These are phyloP conservation scores for Dryocosmus kuriphilus DNA, from an alignment of 2,888 invertebrate species.

Conservation along the genomic window DNA sequence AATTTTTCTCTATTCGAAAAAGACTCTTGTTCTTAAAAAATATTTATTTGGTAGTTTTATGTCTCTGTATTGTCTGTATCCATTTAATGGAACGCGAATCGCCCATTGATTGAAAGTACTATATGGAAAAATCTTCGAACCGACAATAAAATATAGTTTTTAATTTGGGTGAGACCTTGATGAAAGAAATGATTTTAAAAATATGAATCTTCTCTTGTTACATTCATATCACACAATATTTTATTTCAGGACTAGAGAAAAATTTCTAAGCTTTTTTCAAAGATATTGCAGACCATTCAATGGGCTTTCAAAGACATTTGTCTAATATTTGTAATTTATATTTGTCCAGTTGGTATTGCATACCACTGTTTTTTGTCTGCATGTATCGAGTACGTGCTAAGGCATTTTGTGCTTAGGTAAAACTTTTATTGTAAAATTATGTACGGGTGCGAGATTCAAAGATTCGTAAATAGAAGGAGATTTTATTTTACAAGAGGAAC, in stretches of 20 bases:
- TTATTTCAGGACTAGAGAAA: neutral
- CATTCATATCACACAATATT: neutral
- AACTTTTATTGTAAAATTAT: slow-evolving; percentile 25
- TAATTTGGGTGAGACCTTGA: neutral
- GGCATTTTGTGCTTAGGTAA: slow-evolving; percentile 23
- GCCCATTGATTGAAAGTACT: slow-evolving; percentile 19
- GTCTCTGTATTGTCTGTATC: neutral
- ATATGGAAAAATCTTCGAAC: neutral
- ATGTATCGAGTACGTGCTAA: slow-evolving; percentile 11
- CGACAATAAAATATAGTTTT: slow-evolving; percentile 1
- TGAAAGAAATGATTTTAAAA: neutral
- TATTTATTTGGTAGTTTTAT: slow-evolving; percentile 8
- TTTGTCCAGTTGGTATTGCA: slow-evolving; percentile 26
- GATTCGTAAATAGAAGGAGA: neutral
- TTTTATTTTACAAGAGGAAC: too few species aligned
- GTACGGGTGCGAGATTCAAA: slow-evolving; percentile 26
- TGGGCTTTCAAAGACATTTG: slow-evolving; percentile 26
- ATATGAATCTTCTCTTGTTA: neutral
- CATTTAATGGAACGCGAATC: neutral
- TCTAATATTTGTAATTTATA: slow-evolving; percentile 31
- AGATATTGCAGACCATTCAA: neutral
- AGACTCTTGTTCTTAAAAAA: neutral
- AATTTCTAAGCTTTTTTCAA: neutral
- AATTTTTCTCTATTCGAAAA: neutral
- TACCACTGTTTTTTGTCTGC: slow-evolving; percentile 27